A percentile compares a stretch with the other conserved stretches of the same genome.
phyloP scores from a whole-genome alignment of 2,113 vertebrate genomes.

The Nymphicus hollandicus region DNA sequence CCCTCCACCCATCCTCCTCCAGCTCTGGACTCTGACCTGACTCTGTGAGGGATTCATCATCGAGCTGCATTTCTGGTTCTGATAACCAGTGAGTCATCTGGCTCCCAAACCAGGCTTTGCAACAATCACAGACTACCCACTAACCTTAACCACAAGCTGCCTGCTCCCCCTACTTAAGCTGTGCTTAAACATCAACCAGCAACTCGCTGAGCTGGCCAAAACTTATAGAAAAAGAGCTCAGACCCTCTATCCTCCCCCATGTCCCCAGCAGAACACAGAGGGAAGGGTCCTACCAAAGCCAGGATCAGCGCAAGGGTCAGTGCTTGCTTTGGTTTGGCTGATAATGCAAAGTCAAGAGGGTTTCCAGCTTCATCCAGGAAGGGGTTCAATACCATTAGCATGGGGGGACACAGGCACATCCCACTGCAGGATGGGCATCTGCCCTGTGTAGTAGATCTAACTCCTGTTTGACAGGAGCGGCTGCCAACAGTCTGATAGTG shows the following conservation, averaged over 20 bases:
- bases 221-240: neutral
- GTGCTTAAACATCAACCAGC: fast-evolving
- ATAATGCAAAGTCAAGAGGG: neutral
- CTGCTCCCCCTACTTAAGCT: neutral
- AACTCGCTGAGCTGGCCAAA: fast-evolving
- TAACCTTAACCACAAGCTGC: neutral
- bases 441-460: neutral
- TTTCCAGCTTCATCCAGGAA: neutral
- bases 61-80: fast-evolving
- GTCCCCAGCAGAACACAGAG: neutral
- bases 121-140: neutral
- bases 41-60: neutral
- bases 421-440: neutral
- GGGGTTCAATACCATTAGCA: fast-evolving
- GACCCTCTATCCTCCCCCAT: fast-evolving
- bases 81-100: neutral
- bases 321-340: neutral
- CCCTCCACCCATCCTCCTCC: neutral
- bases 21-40: neutral
- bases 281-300: neutral
- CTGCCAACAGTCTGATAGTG: neutral
- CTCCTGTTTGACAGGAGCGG: neutral
- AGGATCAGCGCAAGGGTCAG: fast-evolving
- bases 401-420: fast-evolving
- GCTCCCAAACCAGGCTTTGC: neutral